Percentiles rank a stretch among this genome's conserved stretches.
Evolutionary conservation across 2,888 invertebrate species (phyloP).

Genomic region (Xylophagus ater): DNA sequence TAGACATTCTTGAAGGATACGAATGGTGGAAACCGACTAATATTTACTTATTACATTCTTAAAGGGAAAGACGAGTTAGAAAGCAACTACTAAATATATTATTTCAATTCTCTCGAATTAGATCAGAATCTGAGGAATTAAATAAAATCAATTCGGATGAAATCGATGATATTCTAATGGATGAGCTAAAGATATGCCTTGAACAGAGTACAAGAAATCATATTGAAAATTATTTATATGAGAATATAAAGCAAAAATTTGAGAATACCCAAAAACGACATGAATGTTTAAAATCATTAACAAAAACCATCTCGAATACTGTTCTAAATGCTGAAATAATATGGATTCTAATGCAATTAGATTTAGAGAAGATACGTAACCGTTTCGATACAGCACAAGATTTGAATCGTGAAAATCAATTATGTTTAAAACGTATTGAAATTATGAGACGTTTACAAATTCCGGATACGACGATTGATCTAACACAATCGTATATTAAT

Average conservation of each 20-base stretch:
- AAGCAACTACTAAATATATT: no score
- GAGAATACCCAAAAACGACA: constrained; percentile 27
- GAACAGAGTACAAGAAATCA: constrained; percentile 28
- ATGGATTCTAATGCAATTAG: constrained; percentile 36
- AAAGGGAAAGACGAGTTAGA: no score
- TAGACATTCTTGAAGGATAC: no score
- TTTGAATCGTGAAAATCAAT: constrained; percentile 22
- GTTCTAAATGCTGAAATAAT: constrained; percentile 33
- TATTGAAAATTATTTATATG: constrained; percentile 30
- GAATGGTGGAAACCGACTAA: no score
- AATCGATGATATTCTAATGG: constrained; percentile 24
- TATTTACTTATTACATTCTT: no score
- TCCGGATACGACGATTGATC: constrained; percentile 7
- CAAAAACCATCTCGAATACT: constrained; percentile 30
- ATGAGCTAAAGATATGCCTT: constrained; percentile 25
- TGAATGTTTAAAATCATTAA: constrained; percentile 26
- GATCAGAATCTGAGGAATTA: no score
- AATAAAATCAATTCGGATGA: constrained; percentile 25
- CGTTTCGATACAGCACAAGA: constrained; percentile 26
- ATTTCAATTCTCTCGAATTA: no score
- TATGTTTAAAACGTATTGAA: constrained; percentile 26
- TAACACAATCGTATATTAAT: neutral
- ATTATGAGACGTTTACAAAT: constrained; percentile 23
- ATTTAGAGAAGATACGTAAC: constrained; percentile 32
- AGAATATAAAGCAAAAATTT: constrained; percentile 33